Evolutionary conservation across 1,140 invertebrate genomes (phyloP), one percentile per base, ranked within the genome.

Genomic region (Lasioglossum baleicum): DNA sequence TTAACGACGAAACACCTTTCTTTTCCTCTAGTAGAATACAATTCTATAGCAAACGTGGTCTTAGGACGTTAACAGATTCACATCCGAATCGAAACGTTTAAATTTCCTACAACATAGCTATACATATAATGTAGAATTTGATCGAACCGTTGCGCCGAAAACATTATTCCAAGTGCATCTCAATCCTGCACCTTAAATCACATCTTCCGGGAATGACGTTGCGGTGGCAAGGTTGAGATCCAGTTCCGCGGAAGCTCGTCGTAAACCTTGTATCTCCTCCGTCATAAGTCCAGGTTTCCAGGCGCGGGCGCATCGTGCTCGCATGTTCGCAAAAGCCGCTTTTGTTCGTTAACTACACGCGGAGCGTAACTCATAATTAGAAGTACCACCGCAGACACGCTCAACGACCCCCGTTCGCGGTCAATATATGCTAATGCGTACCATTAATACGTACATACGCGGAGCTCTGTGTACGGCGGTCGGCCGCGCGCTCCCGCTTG

Each of bases 281-380:
- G 53, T 4, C 15, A 11, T 48, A 15, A 65, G 69, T 56, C 53
- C 60, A 26, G 20, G 22, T 60, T 58, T 15, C 2, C 56, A 7
- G 17, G 22, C 26, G n/a, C 10, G 8, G 6, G 13, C 11, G 8
- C 44, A 13, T 11, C 42, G 42, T 11, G 44, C 11, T 56, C 44
- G 35, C 60, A 48, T 51, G 58, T 44, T 64, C 61, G 61, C 48
- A 26, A 66, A 72, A 80, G 77, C 77, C 40, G 72, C 67, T 79
- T 75, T 74, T 78, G 79, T 85, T 84, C 83, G 77, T 84, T 84
- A 84, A 84, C 82, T 63, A 79, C 80, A 58, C 15, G 78, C 42
- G 64, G 44, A 84, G 83, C 70, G 83, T 85, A 84, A 81, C 73
- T 85, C 79, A 83, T 90, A 90, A 90, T 90, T 90, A 90, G 87